phyloP scores from a whole-genome alignment of 2,888 invertebrate species.

The Heterodera filipjevi region DNA sequence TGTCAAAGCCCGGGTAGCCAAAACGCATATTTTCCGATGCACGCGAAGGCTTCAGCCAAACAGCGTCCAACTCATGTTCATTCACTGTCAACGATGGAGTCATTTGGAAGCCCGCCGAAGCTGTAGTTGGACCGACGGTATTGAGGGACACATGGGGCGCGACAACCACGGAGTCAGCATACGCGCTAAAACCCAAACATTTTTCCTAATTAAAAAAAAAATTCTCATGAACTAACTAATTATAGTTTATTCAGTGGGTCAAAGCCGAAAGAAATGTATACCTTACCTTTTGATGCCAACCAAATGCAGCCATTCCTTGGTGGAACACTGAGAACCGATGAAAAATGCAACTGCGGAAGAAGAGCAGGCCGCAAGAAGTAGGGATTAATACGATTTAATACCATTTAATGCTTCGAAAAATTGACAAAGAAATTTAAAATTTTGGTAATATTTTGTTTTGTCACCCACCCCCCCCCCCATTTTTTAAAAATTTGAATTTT shows the following conservation, averaged over 20 bases:
- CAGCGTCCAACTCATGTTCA: constrained; percentile 4
- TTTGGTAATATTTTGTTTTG: no score
- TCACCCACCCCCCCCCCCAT: no score
- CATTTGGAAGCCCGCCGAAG: not conserved
- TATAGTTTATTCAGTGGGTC: no score
- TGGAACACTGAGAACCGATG: not conserved
- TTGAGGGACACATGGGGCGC: not conserved
- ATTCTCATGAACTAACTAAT: not conserved
- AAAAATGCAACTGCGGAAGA: not conserved
- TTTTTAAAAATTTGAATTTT: no score
- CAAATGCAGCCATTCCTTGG: not conserved
- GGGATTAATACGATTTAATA: not conserved
- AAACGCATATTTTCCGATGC: constrained; percentile 68
- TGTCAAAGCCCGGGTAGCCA: constrained; percentile 88
- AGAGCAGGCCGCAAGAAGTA: not conserved
- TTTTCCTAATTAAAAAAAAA: no score
- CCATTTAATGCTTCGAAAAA: not conserved
- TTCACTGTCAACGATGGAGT: not conserved
- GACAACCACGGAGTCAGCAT: not conserved
- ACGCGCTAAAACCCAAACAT: not conserved
- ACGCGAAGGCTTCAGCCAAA: constrained; percentile 49
- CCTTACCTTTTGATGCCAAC: not conserved
- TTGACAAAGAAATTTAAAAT: no score
- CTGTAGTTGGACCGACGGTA: not conserved
- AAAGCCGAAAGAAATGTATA: no score